These are phyloP conservation scores for Poecilia latipinna DNA, from an alignment of 2,113 vertebrate genomes.

Conservation along the genomic window DNA sequence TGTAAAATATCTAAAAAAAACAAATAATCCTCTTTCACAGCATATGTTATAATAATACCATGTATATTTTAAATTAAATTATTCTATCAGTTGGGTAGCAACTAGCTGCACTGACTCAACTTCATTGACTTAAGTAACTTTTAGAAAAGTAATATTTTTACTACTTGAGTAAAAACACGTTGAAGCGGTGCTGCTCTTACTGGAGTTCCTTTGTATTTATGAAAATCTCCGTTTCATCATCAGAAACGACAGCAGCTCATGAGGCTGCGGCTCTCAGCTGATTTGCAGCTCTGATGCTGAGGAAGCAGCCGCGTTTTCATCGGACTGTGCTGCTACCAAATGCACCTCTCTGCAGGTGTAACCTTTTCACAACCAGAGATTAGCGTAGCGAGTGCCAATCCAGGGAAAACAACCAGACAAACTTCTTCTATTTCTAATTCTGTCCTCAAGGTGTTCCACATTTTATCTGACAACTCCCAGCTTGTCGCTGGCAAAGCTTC, in stretches of 20 bases:
- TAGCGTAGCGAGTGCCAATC: neutral
- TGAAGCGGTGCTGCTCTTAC: too few relatives aligned
- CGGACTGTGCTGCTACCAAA: neutral
- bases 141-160: too few relatives aligned
- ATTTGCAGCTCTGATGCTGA: neutral
- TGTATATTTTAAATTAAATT: too few relatives aligned
- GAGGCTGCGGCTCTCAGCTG: neutral
- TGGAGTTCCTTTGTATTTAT: neutral
- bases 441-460: neutral
- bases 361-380: neutral
- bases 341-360: neutral
- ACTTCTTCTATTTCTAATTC: neutral
- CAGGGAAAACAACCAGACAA: neutral
- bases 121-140: too few relatives aligned
- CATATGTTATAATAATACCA: too few relatives aligned
- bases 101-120: too few relatives aligned
- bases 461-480: neutral
- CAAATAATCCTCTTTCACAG: too few relatives aligned
- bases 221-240: neutral
- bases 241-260: slow-evolving; percentile 8
- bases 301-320: neutral
- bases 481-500: neutral
- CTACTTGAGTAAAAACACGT: neutral
- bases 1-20: too few relatives aligned
- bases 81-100: too few relatives aligned